phyloP scores from a whole-genome alignment of 2,113 vertebrate genomes.

The Gobio gobio region DNA sequence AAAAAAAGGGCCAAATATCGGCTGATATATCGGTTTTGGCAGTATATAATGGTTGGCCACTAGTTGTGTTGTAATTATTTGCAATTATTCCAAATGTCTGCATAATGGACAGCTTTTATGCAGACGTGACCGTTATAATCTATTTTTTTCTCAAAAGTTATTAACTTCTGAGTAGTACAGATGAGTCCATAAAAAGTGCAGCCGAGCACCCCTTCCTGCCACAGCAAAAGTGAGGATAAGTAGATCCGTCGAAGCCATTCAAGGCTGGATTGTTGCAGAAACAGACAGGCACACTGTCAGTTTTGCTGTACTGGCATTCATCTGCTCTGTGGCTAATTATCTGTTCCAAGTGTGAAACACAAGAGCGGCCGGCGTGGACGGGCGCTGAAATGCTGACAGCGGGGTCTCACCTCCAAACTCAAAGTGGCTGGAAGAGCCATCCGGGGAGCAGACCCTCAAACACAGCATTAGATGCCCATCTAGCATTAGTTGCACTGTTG shows the following conservation, averaged over 20 bases:
- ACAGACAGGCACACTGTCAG: background rate
- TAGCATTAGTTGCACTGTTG: slow-evolving; percentile 32
- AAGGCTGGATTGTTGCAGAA: slow-evolving; percentile 23
- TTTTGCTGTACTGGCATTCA: slow-evolving; percentile 24
- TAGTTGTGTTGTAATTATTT: no score
- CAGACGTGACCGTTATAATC: background rate
- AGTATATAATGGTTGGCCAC: no score
- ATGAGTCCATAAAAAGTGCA: background rate
- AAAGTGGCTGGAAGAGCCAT: slow-evolving; percentile 8
- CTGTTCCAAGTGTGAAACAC: slow-evolving; percentile 1
- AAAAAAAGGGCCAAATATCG: no score
- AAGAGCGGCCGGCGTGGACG: background rate
- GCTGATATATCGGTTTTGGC: no score
- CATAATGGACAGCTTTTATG: background rate
- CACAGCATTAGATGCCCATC: slow-evolving; percentile 16
- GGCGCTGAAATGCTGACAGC: slow-evolving; percentile 34
- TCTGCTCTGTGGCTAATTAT: slow-evolving; percentile 17
- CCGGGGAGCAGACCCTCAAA: background rate
- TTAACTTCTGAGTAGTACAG: background rate
- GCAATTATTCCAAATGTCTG: background rate
- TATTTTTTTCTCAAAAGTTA: background rate
- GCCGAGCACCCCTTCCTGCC: no score
- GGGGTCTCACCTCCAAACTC: slow-evolving; percentile 16
- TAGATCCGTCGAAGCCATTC: background rate
- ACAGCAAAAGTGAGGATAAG: background rate